Evolutionary conservation across 2,113 vertebrate species (phyloP), one percentile per base, ranked within the genome.

Genomic region (Dicentrarchus labrax): DNA sequence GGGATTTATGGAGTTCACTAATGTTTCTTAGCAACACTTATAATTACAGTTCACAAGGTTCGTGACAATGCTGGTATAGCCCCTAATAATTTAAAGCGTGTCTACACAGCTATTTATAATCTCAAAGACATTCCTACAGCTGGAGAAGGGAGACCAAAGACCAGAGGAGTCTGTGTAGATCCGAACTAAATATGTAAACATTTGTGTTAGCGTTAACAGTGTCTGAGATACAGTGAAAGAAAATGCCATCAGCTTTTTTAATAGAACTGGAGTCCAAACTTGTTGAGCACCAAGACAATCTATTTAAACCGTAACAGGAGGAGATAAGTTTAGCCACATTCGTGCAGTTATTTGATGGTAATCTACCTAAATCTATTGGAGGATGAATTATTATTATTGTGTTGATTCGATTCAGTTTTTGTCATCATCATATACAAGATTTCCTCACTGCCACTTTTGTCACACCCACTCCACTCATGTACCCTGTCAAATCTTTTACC

Each of bases 41-140:
- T 60, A 86, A 70, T 86, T 59, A 83, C 41, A 60, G 71, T 57
- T 77, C 41, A 79, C 67, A 54, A 85, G 36, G 62, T 38, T 83
- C 45, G 59, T 59, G 54, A 77, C 84, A 82, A 89, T 71, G 61
- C 64, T 50, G 10, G 71, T 85, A 57, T 53, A 75, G 60, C 36
- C 57, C 21, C n/a, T 67, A 66, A 84, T 88, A 75, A 86, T 72
- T 50, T 53, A 38, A 68, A 70, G 39, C 3, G 0, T 24, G 57
- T 78, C 64, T n/a, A 12, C 57, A 15, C 69, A 21, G 75, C 71
- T 92, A 88, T 87, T 88, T 85, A 86, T 88, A 88, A 56, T 30
- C 79, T 76, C 36, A 91, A 70, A 87, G 45, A 59, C 67, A 78
- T 78, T 75, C 68, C 62, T 57, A 7, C 60, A 66, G 72, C 36